Percentiles rank a stretch among this genome's conserved stretches.
Conservation (phyloP, 1,140 invertebrate species). For the Drosophila tropicalis region DNA sequence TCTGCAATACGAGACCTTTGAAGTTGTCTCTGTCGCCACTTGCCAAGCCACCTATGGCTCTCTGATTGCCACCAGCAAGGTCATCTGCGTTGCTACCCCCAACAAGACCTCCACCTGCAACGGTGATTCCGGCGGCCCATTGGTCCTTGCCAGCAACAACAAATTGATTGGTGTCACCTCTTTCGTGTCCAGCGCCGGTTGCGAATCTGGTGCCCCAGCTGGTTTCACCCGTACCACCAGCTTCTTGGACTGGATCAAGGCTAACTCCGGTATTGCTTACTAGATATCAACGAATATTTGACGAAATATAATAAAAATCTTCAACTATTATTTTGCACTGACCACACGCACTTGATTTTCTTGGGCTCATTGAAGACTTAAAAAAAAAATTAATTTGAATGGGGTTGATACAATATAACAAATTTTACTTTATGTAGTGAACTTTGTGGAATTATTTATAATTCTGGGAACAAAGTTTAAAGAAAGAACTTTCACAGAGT, state of each 20-base stretch:
- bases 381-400: too few species aligned
- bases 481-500: too few species aligned
- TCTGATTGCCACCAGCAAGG: conserved; percentile 10
- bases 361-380: background rate
- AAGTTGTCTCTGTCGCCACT: conserved; percentile 20
- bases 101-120: conserved; percentile 45
- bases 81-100: conserved; percentile 37
- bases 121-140: conserved; percentile 73
- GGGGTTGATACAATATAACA: too few species aligned
- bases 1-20: conserved; percentile 37
- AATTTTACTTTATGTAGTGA: too few species aligned
- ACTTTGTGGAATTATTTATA: too few species aligned
- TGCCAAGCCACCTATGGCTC: conserved; percentile 39
- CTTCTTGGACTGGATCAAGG: conserved; percentile 84
- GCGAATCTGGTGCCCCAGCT: conserved; percentile 69
- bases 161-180: conserved; percentile 83
- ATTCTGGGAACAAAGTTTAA: too few species aligned
- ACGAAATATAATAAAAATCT: background rate
- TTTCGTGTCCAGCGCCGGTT: conserved; percentile 40
- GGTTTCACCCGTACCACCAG: conserved; percentile 84
- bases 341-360: background rate
- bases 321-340: background rate
- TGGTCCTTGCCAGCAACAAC: conserved; percentile 79
- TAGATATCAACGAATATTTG: conserved; percentile 14
- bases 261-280: conserved; percentile 35